phyloP scores from a whole-genome alignment of 1,140 invertebrate genomes.

The Cepaea nemoralis region DNA sequence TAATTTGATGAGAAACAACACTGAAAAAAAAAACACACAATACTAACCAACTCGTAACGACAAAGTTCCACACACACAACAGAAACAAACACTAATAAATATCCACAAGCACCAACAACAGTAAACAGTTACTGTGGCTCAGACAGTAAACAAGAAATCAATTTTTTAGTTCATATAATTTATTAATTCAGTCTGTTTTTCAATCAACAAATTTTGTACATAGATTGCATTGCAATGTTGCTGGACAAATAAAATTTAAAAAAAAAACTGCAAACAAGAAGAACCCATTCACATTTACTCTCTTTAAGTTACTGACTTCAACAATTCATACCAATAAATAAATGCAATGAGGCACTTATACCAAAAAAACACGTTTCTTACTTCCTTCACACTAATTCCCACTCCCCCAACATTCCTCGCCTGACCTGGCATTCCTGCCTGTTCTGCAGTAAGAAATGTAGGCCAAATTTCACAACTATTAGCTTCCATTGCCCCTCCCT shows the following conservation, averaged over 20 bases:
- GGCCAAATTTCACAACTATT: background rate
- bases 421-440: background rate
- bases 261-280: background rate
- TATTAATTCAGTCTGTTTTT: too few species aligned
- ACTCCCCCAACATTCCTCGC: background rate
- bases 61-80: too few species aligned
- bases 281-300: background rate
- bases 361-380: too few species aligned
- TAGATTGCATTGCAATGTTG: conserved; percentile 23
- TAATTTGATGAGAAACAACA: too few species aligned
- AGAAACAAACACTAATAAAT: too few species aligned
- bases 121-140: too few species aligned
- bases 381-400: background rate
- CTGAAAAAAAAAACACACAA: too few species aligned
- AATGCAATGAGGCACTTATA: background rate
- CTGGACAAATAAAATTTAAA: background rate
- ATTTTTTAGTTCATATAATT: too few species aligned
- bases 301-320: background rate
- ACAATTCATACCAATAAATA: background rate
- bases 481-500: background rate
- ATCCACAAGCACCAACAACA: too few species aligned
- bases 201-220: conserved; percentile 22
- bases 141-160: too few species aligned
- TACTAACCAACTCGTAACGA: too few species aligned
- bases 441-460: background rate